Evolutionary conservation across 2,888 invertebrate species (phyloP), one percentile per base, ranked within the genome.

Genomic region (Eurytoma adleriae): DNA sequence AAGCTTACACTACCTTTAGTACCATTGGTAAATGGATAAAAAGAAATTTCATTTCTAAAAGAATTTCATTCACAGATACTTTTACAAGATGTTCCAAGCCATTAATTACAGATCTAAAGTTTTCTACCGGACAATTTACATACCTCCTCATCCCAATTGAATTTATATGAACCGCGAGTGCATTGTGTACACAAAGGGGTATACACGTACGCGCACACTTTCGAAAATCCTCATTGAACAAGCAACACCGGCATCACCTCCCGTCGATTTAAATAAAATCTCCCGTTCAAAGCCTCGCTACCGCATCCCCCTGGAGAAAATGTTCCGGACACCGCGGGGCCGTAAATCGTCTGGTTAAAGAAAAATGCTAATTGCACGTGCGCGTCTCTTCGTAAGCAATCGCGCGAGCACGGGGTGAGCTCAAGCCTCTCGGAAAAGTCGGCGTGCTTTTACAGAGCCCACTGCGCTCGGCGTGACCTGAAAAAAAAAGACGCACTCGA

Each of bases 261-360:
- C 40, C 7, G 10, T 40, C 40, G 10, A 62, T 62, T 27, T 27
- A 62, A 27, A 62, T 62, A 62, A 62, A 62, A 27, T 62, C 3
- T 13, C 5, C 12, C 20, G 24, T 20, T 27, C 62, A 27, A 40
- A 52, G 67, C 16, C 27, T 48, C 50, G 0, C 48, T 24, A 18
- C 52, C 7, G 30, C 14, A 5, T 20, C 67, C 18, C 52, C 30
- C 27, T n/a, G 27, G 27, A 68, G 68, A 68, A 68, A 68, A n/a
- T 50, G 52, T 27, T n/a, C 68, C 54, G 54, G 13, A 13, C 13
- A 62, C 24, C 24, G 27, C n/a, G 5, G 16, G 4, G 18, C 40
- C 13, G 3, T 40, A 48, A 48, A 48, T 64, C 13, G 48, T 48
- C 12, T 2, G 18, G 12, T 48, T 13, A 14, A 27, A 62, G n/a